phyloP scores from a whole-genome alignment of 2,888 invertebrate species.

The Brachylomia viminalis region DNA sequence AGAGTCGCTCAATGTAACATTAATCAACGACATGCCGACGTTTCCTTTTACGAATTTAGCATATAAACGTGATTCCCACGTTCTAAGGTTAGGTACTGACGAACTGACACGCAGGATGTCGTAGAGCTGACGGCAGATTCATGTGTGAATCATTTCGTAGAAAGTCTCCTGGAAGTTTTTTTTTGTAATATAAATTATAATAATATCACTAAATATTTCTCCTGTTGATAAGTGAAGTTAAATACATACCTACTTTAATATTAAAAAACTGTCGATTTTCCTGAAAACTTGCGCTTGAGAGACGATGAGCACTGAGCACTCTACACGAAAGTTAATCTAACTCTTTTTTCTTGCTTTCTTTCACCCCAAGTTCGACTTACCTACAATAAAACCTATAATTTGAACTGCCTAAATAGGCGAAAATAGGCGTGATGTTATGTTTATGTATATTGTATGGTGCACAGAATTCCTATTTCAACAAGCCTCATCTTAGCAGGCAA shows the following conservation, averaged over 20 bases:
- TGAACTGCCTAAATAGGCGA: neutral
- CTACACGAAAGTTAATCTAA: neutral
- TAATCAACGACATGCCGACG: constrained; percentile 32
- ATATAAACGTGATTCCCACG: constrained; percentile 55
- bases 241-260: neutral
- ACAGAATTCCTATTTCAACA: neutral
- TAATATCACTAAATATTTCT: neutral
- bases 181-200: neutral
- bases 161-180: neutral
- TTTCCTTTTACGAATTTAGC: constrained; percentile 54
- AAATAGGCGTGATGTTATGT: neutral
- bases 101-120: constrained; percentile 33
- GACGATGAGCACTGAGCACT: neutral
- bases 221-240: neutral
- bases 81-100: constrained; percentile 1
- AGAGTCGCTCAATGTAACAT: constrained; percentile 24
- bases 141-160: constrained; percentile 1
- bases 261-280: neutral
- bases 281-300: neutral
- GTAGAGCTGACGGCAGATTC: constrained; percentile 1
- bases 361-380: no score
- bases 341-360: neutral
- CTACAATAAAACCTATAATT: neutral
- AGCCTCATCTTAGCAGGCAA: neutral
- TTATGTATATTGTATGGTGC: neutral